Base-by-base conservation (phyloP, 53 echinoderm and acorn worm genomes). In the Paracentrotus lividus region DNA sequence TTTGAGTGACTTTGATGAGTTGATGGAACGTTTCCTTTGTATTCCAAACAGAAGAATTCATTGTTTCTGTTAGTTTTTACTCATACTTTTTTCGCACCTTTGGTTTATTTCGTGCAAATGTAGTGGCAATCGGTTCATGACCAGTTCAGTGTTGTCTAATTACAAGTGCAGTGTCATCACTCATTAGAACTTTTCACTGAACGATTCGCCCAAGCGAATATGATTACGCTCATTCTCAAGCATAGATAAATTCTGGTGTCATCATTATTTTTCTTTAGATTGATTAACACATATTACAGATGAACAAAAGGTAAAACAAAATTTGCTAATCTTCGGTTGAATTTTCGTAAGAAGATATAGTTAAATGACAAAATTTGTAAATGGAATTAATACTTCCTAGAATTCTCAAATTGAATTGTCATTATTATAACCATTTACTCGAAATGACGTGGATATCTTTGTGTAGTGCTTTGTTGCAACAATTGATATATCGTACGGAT, bases 21-120 rank as follows among this genome's bases (percentile, higher is more conserved):
- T 56, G 34, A 27, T 47, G 57, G 56, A 86, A 86, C 23, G 53
- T 86, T 86, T 86, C 57, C 86, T 81, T 81, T 81, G 47, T 81
- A 14, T 26, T 81, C 26, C 8, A 81, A 81, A 81, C 47, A 81
- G 21, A 81, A 81, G 81, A 27, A 81, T 9, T 81, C 81, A 81
- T 81, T 81, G 81, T 81, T 81, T 47, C 47, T 81, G 44, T 81
- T 81, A 40, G 76, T 81, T 49, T 81, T 49, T 81, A 45, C 18
- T 81, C 81, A 8, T 45, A 47, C 47, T 47, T 27, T 0, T 13
- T 45, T 81, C 47, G 81, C 81, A 81, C 81, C 81, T 81, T 81
- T 81, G 44, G n/a, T 47, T 26, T 23, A 45, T 81, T 47, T 26
- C 2, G 26, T 81, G 45, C 81, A n/a, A 26, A 13, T 34, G 27